Conservation (phyloP, 2,797 vertebrate genomes). For the Graptemys geographica region DNA sequence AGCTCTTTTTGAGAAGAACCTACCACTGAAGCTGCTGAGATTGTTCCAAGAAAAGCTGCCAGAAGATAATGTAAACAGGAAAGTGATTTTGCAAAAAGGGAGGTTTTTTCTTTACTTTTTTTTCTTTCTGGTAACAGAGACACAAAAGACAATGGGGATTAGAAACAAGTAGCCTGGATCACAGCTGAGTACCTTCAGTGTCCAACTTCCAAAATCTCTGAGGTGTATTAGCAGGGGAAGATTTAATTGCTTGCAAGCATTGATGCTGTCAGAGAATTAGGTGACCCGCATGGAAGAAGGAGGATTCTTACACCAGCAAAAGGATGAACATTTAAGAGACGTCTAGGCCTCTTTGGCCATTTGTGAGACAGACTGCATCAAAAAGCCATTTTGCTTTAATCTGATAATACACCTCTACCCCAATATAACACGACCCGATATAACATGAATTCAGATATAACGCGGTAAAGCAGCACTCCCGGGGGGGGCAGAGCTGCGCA, state of each 20-base stretch:
- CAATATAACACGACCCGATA: too few species aligned
- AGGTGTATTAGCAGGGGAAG: neutral
- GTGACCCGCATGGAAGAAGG: neutral
- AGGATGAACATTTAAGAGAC: neutral
- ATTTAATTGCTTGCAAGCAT: neutral
- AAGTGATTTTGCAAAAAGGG: neutral
- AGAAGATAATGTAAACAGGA: neutral
- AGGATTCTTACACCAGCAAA: neutral
- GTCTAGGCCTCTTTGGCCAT: neutral
- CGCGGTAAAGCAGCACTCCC: too few species aligned
- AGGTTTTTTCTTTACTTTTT: neutral
- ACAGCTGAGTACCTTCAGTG: neutral
- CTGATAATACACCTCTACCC: neutral
- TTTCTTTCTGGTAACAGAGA: neutral
- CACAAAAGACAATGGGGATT: neutral
- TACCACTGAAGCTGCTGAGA: neutral
- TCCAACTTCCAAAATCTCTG: neutral
- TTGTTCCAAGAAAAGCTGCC: rapidly evolving
- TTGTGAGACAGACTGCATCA: neutral
- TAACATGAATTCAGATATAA: too few species aligned
- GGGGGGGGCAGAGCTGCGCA: too few species aligned
- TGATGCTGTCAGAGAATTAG: neutral
- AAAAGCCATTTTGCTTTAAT: neutral
- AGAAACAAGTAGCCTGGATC: neutral
- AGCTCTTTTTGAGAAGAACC: neutral